Base-by-base conservation (phyloP, 2,797 vertebrate genomes). In the Gymnothorax reevesii region DNA sequence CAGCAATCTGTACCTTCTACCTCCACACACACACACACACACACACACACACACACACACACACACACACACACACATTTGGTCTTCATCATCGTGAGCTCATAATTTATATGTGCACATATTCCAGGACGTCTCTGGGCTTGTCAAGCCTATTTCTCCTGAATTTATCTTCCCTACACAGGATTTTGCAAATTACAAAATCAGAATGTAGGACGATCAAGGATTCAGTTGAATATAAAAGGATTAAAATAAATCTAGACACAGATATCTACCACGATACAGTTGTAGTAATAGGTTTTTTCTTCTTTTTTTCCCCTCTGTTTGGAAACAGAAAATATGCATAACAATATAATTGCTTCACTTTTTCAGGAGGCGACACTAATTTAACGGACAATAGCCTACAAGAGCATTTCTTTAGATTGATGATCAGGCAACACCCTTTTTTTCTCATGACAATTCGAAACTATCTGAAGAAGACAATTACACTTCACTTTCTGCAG, bases 191-290 rank as follows among this genome's bases (percentile, higher is more conserved):
- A 15, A 15, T 77, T 22, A 54, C 22, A 49, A 77, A 77, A 17
- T 77, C 33, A 42, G 33, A 42, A 42, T 49, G 49, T 17, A 77
- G 13, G 33, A 75, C 4, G 13, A 75, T 42, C 33, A 17, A 75
- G 71, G 27, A 75, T 75, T 77, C 6, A 77, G 73, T 8, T 77
- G 13, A 77, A 49, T 77, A 77, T 77, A 52, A 77, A 77, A 49
- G 33, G 13, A n/a, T 27, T 49, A 80, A 49, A 55, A n/a, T 80
- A 17, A 20, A 49, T 77, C 20, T 17, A 49, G 52, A 9, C 9
- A 80, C 20, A 52, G 22, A 22, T 80, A 55, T 22, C n/a, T 79
- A 55, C n/a, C 12, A 2, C 2, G 55, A 22, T 22, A 80, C 6
- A 17, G 33, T 20, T 54, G 49, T 15, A 9, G 69, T 33, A 27